A percentile compares a stretch with the other conserved stretches of the same genome.
Evolutionary conservation across 2,888 invertebrate genomes (phyloP).

Genomic region (Pandemis heparana): DNA sequence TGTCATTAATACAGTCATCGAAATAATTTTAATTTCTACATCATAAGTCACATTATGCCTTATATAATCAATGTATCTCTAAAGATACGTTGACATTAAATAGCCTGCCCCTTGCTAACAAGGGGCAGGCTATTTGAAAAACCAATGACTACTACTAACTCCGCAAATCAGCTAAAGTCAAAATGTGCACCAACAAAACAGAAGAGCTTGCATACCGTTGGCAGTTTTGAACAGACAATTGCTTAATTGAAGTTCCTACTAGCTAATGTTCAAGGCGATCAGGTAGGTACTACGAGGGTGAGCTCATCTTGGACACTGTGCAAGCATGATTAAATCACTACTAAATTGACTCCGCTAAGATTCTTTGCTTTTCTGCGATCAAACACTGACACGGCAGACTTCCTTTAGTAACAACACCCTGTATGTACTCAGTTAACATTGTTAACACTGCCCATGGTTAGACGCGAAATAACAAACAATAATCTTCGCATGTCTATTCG

Average conservation of each 20-base stretch:
- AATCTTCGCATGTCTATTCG: slow-evolving; percentile 26
- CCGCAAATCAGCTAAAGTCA: not conserved
- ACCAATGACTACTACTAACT: not conserved
- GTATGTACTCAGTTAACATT: slow-evolving; percentile 6
- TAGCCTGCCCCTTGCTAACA: too few relatives aligned
- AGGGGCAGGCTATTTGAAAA: not conserved
- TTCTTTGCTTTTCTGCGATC: slow-evolving; percentile 34
- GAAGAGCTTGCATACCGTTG: not conserved
- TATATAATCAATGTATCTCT: not conserved
- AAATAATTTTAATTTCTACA: not conserved
- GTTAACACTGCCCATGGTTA: slow-evolving; percentile 10
- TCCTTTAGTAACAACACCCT: not conserved
- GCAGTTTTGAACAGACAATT: not conserved
- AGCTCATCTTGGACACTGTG: slow-evolving; percentile 32
- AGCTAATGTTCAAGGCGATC: slow-evolving; percentile 35
- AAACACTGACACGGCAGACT: slow-evolving; percentile 19
- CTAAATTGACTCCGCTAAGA: slow-evolving; percentile 11
- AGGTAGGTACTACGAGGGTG: slow-evolving; percentile 26
- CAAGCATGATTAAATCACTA: slow-evolving; percentile 29
- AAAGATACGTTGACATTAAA: too few relatives aligned
- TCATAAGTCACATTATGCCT: not conserved
- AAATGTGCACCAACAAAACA: not conserved
- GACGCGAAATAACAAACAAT: slow-evolving; percentile 8
- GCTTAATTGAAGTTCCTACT: slow-evolving; percentile 22
- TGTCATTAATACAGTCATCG: not conserved